Evolutionary conservation across 2,113 vertebrate genomes (phyloP), one percentile per base, ranked within the genome.

Genomic region (Chlorodrepanis virens): DNA sequence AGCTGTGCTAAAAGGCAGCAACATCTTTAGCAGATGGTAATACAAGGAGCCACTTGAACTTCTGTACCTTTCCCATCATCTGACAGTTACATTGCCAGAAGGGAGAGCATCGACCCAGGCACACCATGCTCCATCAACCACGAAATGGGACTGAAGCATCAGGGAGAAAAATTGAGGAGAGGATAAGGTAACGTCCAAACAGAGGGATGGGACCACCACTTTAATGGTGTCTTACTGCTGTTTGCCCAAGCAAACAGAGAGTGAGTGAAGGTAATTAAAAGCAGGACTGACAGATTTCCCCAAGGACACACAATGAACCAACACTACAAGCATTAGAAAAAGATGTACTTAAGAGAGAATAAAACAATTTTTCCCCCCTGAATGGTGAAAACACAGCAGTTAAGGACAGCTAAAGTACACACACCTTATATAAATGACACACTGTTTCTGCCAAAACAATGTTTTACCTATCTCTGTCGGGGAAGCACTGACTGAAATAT

Each of bases 31-130:
- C 84, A 95, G 84, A 95, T 80, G 85, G 87, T 56, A 72, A 94
- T 67, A 72, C 76, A 94, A 84, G 79, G 83, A 93, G 90, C 71
- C 59, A 70, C 59, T 70, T 94, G 89, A 94, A 92, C 90, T 94
- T 40, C 31, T 82, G 65, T 64, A 92, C 77, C 93, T 89, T 82
- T 40, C n/a, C 69, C 0, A 1, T 92, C 87, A 89, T 69, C 89
- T 87, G 91, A 68, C 64, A 95, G 83, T 39, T 81, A 78, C 72
- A 94, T 16, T 42, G 87, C 91, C 83, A 78, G 74, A 82, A 92
- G 86, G 64, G 80, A 87, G 57, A 5, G 57, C 77, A 91, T 17
- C 47, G 63, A 88, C 71, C 0, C 3, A 82, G 61, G 78, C 65
- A 87, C n/a, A 89, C 69, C 76, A 68, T 6, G 91, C 89, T 94